Base-by-base conservation (phyloP, 92 coral and sea anemone species). In the Montipora capitata region DNA sequence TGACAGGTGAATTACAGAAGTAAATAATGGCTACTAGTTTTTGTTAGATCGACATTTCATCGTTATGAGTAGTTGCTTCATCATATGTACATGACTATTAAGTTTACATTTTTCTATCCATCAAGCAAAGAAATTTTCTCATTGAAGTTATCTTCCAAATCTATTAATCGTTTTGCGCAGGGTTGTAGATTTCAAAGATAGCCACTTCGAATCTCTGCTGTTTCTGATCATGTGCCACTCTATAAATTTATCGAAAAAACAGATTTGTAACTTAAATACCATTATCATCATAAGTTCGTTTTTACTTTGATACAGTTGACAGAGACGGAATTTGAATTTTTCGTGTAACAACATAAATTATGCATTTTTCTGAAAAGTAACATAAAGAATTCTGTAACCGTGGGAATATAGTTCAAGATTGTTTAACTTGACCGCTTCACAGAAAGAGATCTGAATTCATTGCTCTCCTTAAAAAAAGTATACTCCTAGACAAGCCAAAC, bases 241-340 rank as follows among this genome's bases (percentile, higher is more conserved):
- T 15, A 62, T 62, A 62, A 6, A 62, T 62, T 62, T 62, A 62
- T 62, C 2, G 17, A 13, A 62, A 62, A 62, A 62, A 66, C 71
- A 66, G 14, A 66, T 66, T 66, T 39, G 71, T 66, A 18, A 66
- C 38, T 66, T 15, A 66, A 66, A 66, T 66, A 17, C 71, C 39
- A 66, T 66, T 54, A 66, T 66, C 71, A 66, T 66, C 71, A 66
- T 66, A 7, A 54, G 59, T 10, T 12, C 14, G 59, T 54, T 54
- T 8, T 54, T 54, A 2, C 59, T 54, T 54, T 54, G 59, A 54
- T 54, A 54, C 14, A 10, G 59, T 54, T 54, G 59, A 54, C 59
- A 54, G 59, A 54, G 59, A 54, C 59, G 59, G 59, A 54, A 3
- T 27, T 54, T 54, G 59, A 54, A 7, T 54, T 54, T 54, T 45